Evolutionary conservation across 1,140 invertebrate genomes (phyloP).

Genomic region (Oreohelix idahoensis): DNA sequence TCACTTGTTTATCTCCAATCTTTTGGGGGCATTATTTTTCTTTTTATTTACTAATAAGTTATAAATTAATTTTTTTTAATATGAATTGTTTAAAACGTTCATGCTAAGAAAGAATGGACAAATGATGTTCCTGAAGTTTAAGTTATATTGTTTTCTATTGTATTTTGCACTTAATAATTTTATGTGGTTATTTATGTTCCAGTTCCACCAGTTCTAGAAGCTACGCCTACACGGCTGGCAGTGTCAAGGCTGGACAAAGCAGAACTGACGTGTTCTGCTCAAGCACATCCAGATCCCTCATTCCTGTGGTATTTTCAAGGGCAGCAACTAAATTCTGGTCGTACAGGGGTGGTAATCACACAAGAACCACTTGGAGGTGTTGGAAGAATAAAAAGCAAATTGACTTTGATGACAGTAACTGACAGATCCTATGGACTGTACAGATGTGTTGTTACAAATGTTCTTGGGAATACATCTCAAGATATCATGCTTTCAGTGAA

Average conservation of each 20-base stretch:
- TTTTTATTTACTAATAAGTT: too few relatives aligned
- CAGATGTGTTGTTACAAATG: constrained; percentile 53
- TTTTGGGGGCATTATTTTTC: too few relatives aligned
- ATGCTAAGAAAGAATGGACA: too few relatives aligned
- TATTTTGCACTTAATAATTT: too few relatives aligned
- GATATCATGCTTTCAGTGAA: constrained; percentile 42
- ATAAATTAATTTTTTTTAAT: too few relatives aligned
- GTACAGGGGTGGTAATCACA: constrained; percentile 11
- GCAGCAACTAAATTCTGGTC: constrained; percentile 36
- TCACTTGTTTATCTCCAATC: too few relatives aligned
- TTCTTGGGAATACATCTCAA: constrained; percentile 44
- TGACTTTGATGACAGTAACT: constrained; percentile 36
- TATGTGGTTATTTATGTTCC: constrained; percentile 30
- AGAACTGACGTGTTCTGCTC: constrained; percentile 44
- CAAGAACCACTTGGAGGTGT: constrained; percentile 4
- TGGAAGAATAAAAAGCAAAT: constrained; percentile 25
- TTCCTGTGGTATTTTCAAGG: constrained; percentile 54
- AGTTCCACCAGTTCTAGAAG: constrained; percentile 45
- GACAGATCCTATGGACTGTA: constrained; percentile 52
- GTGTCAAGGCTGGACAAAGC: constrained; percentile 42
- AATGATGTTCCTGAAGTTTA: too few relatives aligned
- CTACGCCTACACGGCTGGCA: constrained; percentile 43
- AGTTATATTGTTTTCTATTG: too few relatives aligned
- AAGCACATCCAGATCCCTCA: constrained; percentile 51
- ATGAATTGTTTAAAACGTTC: too few relatives aligned